Evolutionary conservation across 2,113 vertebrate genomes (phyloP).

Genomic region (Phoxinus phoxinus): DNA sequence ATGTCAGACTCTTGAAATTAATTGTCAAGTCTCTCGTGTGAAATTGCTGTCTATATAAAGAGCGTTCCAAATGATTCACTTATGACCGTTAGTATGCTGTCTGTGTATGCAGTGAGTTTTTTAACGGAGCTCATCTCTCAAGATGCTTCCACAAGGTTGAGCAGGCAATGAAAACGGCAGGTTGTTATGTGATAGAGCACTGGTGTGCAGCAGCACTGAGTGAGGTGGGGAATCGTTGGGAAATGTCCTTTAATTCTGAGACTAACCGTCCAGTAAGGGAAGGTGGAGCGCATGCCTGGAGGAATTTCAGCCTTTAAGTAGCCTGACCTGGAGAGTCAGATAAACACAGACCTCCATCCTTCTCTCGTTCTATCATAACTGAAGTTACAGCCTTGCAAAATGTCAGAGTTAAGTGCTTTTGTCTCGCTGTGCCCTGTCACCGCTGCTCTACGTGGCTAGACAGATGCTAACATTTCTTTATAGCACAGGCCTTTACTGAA

Average conservation of each 20-base stretch:
- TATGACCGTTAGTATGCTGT: background rate
- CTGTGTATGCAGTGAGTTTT: background rate
- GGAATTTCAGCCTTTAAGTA: constrained; percentile 30
- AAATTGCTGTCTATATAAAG: background rate
- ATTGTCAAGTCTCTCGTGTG: background rate
- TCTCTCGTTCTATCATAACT: constrained; percentile 36
- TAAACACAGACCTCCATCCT: constrained; percentile 26
- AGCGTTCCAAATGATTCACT: background rate
- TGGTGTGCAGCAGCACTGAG: constrained; percentile 17
- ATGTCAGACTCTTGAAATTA: background rate
- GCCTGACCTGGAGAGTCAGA: constrained; percentile 24
- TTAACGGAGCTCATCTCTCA: background rate
- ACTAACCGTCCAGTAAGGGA: constrained; percentile 3
- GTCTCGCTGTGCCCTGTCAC: constrained; percentile 25
- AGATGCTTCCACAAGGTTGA: constrained; percentile 12
- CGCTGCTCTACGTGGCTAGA: constrained; percentile 1
- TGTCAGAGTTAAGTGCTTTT: constrained; percentile 43
- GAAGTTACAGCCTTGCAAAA: constrained; percentile 22
- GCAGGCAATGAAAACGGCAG: constrained; percentile 11
- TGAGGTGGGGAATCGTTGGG: background rate
- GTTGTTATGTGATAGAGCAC: constrained; percentile 19
- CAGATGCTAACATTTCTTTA: constrained; percentile 14
- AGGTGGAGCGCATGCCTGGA: background rate
- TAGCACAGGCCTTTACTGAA: background rate
- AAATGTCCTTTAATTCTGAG: constrained; percentile 35